Conservation (phyloP, 2,113 vertebrate genomes). For the Salminus brasiliensis region DNA sequence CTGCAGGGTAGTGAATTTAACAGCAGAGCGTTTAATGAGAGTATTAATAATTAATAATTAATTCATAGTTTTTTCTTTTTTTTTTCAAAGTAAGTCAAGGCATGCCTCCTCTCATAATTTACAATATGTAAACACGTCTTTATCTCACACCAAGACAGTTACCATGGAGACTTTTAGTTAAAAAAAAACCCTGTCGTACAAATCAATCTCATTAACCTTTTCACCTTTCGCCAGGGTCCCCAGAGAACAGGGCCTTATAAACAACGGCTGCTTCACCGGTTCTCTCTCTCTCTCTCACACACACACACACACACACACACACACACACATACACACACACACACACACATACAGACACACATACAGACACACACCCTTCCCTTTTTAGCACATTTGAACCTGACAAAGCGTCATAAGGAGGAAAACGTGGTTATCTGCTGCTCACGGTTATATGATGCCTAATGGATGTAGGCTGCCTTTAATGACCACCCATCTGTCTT, state of each 20-base stretch:
- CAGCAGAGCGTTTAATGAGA: not conserved
- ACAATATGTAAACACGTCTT: conserved; percentile 51
- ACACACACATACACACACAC: too few relatives aligned
- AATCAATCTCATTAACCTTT: conserved; percentile 59
- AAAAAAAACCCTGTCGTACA: conserved; percentile 40
- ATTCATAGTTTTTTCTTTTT: too few relatives aligned
- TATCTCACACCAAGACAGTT: conserved; percentile 51
- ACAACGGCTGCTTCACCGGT: conserved; percentile 40
- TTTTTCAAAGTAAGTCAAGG: conserved; percentile 19
- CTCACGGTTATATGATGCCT: conserved; percentile 23
- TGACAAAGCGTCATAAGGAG: conserved; percentile 37
- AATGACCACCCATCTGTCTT: conserved; percentile 54
- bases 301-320: too few relatives aligned
- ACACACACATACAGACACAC: too few relatives aligned
- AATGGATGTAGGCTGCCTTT: conserved; percentile 41
- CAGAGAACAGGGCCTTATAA: conserved; percentile 34
- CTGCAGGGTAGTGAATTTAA: not conserved
- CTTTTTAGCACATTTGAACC: conserved; percentile 42
- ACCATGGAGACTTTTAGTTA: conserved; percentile 51
- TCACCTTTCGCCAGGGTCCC: conserved; percentile 48
- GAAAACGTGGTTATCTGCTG: conserved; percentile 34
- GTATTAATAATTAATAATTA: conserved; percentile 14
- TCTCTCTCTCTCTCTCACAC: too few relatives aligned
- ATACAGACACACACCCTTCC: conserved; percentile 11
- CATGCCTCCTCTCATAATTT: conserved; percentile 43